These are phyloP conservation scores for Vanessa tameamea DNA, from an alignment of 1,140 invertebrate species.

Conservation along the genomic window DNA sequence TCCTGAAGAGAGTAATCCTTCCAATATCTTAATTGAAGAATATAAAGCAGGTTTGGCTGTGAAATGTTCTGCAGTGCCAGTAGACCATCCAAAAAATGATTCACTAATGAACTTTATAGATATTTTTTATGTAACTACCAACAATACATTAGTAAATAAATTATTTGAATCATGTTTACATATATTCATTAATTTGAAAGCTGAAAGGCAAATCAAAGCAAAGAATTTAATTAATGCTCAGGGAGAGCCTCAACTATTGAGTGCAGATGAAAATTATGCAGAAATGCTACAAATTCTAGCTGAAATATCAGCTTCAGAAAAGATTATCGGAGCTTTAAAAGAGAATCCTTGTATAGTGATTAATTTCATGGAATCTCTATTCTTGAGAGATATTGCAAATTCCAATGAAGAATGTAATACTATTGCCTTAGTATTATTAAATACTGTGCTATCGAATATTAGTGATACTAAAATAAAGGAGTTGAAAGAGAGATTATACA, in stretches of 20 bases:
- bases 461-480: conserved; percentile 39
- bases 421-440: conserved; percentile 77
- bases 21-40: conserved; percentile 53
- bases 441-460: conserved; percentile 67
- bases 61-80: conserved; percentile 45
- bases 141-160: conserved; percentile 44
- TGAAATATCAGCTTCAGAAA: conserved; percentile 61
- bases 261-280: conserved; percentile 61
- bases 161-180: conserved; percentile 55
- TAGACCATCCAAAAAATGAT: conserved; percentile 47
- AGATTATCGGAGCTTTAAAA: conserved; percentile 64
- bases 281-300: conserved; percentile 60
- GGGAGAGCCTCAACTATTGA: conserved; percentile 63
- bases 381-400: conserved; percentile 49
- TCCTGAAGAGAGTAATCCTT: conserved; percentile 11
- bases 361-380: conserved; percentile 68
- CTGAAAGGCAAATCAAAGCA: conserved; percentile 39
- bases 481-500: conserved; percentile 49
- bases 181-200: conserved; percentile 52
- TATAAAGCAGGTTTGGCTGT: conserved; percentile 63
- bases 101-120: conserved; percentile 51
- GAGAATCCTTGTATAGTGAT: conserved; percentile 60
- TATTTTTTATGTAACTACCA: conserved; percentile 49
- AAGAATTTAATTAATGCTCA: conserved; percentile 58
- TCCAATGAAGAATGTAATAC: conserved; percentile 72